Conservation (phyloP, 1,140 invertebrate genomes). For the Diplogasteroides magnus region DNA sequence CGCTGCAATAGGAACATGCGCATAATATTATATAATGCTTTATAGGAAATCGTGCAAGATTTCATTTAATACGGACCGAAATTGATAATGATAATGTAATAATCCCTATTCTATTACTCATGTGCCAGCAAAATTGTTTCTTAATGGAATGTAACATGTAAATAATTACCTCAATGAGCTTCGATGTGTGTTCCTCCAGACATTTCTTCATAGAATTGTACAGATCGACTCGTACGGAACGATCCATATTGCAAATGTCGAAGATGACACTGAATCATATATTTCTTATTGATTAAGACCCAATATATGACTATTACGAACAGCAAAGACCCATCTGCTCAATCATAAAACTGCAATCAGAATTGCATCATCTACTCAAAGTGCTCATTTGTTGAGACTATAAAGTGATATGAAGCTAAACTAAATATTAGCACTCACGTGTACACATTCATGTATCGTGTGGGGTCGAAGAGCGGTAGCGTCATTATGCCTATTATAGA, state of each 20-base stretch:
- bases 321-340: background rate
- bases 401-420: no score
- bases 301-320: background rate
- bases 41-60: no score
- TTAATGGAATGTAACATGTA: no score
- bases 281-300: background rate
- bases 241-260: conserved; percentile 41
- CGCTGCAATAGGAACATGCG: no score
- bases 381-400: background rate
- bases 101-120: no score
- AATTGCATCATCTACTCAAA: background rate
- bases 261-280: conserved; percentile 45
- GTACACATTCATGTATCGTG: conserved; percentile 41
- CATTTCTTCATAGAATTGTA: conserved; percentile 28
- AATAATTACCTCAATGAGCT: conserved; percentile 7
- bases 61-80: no score
- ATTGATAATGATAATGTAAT: no score
- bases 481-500: conserved; percentile 36
- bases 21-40: no score
- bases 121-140: no score
- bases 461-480: conserved; percentile 30
- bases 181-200: conserved; percentile 8
- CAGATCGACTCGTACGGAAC: conserved; percentile 35
- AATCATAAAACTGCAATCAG: conserved; percentile 8
- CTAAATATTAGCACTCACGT: conserved; percentile 28